phyloP scores from a whole-genome alignment of 2,888 invertebrate species.

The Selenia dentaria region DNA sequence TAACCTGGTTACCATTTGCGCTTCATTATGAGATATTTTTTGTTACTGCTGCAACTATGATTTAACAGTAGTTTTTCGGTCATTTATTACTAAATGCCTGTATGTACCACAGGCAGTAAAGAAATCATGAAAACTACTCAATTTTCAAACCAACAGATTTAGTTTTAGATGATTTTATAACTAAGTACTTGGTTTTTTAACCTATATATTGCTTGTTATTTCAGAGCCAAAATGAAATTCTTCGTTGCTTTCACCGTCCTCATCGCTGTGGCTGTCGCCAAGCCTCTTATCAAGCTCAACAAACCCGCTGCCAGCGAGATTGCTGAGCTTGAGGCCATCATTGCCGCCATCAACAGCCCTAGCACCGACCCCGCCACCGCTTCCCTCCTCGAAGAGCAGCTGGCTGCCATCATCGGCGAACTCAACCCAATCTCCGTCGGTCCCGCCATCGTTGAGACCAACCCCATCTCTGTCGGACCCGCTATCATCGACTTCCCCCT shows the following conservation, averaged over 20 bases:
- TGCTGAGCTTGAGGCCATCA: constrained; percentile 44
- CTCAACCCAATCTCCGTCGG: constrained; percentile 30
- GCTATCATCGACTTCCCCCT: constrained; percentile 37
- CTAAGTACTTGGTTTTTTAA: too few relatives aligned
- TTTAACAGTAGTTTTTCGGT: too few relatives aligned
- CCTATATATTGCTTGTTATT: constrained; percentile 21
- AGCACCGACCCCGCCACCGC: constrained; percentile 59
- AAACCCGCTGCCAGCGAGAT: constrained; percentile 34
- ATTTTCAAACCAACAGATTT: too few relatives aligned
- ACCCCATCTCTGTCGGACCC: constrained; percentile 27
- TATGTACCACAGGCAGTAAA: too few relatives aligned
- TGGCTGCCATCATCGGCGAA: constrained; percentile 41
- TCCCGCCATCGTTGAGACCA: constrained; percentile 22
- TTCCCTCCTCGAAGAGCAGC: constrained; percentile 46
- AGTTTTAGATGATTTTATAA: too few relatives aligned
- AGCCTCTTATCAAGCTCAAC: constrained; percentile 24
- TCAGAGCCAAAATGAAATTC: constrained; percentile 61
- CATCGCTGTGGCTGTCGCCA: constrained; percentile 51
- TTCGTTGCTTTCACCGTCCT: constrained; percentile 54
- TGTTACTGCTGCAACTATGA: too few relatives aligned
- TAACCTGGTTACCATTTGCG: too few relatives aligned
- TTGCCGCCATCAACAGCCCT: constrained; percentile 59
- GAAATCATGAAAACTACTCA: too few relatives aligned
- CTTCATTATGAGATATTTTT: too few relatives aligned
- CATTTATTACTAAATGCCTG: too few relatives aligned